Percentiles rank a stretch among this genome's conserved stretches.
Conservation (phyloP, 2,888 invertebrate genomes). For the Sinohyriopsis cumingii region DNA sequence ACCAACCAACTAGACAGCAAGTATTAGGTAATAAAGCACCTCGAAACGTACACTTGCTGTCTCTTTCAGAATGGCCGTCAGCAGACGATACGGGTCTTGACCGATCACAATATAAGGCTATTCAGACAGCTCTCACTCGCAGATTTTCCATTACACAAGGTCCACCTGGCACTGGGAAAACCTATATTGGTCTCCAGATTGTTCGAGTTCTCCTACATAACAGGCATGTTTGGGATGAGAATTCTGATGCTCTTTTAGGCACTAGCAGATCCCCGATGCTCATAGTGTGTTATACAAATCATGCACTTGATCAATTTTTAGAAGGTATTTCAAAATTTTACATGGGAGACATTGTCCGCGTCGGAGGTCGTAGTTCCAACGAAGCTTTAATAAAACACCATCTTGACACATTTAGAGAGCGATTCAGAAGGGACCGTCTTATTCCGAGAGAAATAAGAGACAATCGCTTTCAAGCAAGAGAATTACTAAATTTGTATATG, state of each 20-base stretch:
- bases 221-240: conserved; percentile 66
- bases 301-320: conserved; percentile 71
- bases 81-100: conserved; percentile 57
- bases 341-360: conserved; percentile 58
- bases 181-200: conserved; percentile 84
- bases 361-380: conserved; percentile 64
- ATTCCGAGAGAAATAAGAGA: conserved; percentile 9
- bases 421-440: conserved; percentile 23
- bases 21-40: conserved; percentile 10
- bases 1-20: too few species aligned
- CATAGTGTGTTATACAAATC: conserved; percentile 71
- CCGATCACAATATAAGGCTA: conserved; percentile 61
- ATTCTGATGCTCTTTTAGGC: conserved; percentile 16
- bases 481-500: too few species aligned
- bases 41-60: conserved; percentile 14
- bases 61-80: conserved; percentile 29
- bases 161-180: conserved; percentile 91
- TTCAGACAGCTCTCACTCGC: conserved; percentile 61
- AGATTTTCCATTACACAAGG: conserved; percentile 73
- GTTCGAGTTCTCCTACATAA: conserved; percentile 79
- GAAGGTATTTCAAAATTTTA: conserved; percentile 63
- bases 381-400: conserved; percentile 43
- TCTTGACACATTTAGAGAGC: conserved; percentile 30
- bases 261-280: conserved; percentile 63
- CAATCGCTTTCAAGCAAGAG: too few species aligned